These are phyloP conservation scores for Canis aureus DNA, from an alignment of 2,113 vertebrate species.

Conservation along the genomic window DNA sequence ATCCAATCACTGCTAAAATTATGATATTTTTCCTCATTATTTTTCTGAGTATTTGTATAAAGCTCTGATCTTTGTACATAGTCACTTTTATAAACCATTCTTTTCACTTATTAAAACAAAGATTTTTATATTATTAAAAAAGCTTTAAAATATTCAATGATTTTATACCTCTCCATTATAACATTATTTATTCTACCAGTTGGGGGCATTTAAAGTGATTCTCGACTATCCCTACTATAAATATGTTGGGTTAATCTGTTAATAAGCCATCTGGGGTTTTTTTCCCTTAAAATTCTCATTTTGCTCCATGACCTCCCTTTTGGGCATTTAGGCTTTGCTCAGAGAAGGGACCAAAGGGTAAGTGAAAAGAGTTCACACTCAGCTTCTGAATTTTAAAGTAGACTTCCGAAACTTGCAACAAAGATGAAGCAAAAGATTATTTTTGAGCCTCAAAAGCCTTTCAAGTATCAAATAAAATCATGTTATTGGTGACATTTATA, in stretches of 20 bases:
- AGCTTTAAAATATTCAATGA: not conserved
- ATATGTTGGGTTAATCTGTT: not conserved
- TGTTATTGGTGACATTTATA: not conserved
- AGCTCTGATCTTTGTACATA: not conserved
- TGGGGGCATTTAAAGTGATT: not conserved
- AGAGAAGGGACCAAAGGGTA: not conserved
- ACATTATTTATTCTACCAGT: not conserved
- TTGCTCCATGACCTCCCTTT: not conserved
- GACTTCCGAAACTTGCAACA: not conserved
- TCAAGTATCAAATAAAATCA: constrained; percentile 3
- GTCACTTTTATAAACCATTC: not conserved
- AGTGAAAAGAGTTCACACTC: not conserved
- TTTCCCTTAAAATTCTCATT: not conserved
- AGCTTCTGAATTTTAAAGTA: not conserved
- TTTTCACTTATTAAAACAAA: not conserved
- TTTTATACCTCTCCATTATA: not conserved
- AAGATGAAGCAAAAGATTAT: not conserved
- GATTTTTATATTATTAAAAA: not conserved
- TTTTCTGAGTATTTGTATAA: not conserved
- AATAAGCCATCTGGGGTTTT: not conserved
- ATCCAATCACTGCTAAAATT: not conserved
- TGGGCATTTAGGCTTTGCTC: not conserved
- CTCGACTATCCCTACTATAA: not conserved
- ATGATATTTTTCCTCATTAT: not conserved
- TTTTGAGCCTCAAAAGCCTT: constrained; percentile 29